Percentiles rank a stretch among this genome's conserved stretches.
Conservation (phyloP, 2,113 vertebrate species). For the Atractosteus spatula region DNA sequence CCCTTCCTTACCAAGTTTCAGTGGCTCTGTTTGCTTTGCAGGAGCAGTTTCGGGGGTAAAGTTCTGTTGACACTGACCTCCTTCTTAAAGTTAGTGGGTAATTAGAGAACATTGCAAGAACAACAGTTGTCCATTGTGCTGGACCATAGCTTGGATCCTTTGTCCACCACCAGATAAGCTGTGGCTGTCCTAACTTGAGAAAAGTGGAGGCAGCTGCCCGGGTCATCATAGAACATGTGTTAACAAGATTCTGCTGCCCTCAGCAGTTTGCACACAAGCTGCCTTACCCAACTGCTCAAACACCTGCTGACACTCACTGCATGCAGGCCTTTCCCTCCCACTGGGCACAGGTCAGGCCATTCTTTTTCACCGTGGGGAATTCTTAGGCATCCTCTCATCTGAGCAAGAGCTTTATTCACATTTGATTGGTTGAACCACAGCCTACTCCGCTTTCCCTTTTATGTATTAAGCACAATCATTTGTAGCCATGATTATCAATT, state of each 20-base stretch:
- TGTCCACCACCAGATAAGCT: not conserved
- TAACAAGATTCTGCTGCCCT: not conserved
- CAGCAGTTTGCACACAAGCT: not conserved
- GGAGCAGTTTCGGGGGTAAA: too few relatives aligned
- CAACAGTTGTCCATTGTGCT: not conserved
- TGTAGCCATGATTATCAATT: too few relatives aligned
- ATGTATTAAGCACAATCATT: too few relatives aligned
- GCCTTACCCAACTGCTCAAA: not conserved
- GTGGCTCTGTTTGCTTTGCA: too few relatives aligned
- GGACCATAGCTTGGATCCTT: not conserved
- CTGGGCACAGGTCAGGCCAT: too few relatives aligned
- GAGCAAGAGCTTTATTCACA: too few relatives aligned
- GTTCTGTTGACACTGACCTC: not conserved
- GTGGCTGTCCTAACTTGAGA: not conserved
- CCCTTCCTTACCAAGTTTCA: too few relatives aligned
- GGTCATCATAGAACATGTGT: not conserved
- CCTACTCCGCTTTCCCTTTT: too few relatives aligned
- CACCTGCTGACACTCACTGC: not conserved
- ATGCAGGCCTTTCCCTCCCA: too few relatives aligned
- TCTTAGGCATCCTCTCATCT: too few relatives aligned
- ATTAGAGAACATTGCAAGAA: not conserved
- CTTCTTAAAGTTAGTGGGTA: not conserved
- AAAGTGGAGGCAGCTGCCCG: not conserved
- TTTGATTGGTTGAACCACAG: too few relatives aligned
- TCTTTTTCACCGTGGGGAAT: too few relatives aligned